Percentiles rank a stretch among this genome's conserved stretches.
Evolutionary conservation across 2,888 invertebrate species (phyloP).

Genomic region (Thysanoteuthis rhombus): DNA sequence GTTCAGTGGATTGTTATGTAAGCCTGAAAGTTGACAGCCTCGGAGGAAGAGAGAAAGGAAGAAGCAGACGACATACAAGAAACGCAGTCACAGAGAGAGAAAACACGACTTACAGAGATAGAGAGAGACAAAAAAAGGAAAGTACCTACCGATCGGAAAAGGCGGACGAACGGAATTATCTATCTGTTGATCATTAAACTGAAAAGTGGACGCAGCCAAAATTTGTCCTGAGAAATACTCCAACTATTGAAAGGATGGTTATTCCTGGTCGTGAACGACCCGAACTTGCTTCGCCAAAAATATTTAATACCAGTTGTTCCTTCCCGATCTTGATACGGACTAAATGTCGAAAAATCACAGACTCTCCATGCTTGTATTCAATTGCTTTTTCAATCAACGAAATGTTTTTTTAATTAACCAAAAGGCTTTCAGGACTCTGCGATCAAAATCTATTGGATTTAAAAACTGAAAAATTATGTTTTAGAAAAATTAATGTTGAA

Average conservation of each 20-base stretch:
- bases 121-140: neutral
- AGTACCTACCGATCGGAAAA: no score
- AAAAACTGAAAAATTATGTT: no score
- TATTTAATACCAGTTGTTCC: neutral
- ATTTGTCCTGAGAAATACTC: no score
- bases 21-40: neutral
- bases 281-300: neutral
- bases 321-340: neutral
- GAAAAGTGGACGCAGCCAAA: no score
- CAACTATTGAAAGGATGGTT: neutral
- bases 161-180: no score
- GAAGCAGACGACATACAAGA: neutral
- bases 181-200: no score
- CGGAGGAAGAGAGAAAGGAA: neutral
- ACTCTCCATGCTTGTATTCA: neutral
- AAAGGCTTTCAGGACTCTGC: neutral
- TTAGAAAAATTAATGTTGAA: no score
- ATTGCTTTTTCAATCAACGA: neutral
- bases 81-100: neutral
- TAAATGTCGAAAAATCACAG: neutral
- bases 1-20: neutral
- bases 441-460: neutral
- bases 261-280: neutral
- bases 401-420: neutral
- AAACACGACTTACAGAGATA: neutral